phyloP scores from a whole-genome alignment of 2,797 vertebrate species.

The Sebastes nivosus region DNA sequence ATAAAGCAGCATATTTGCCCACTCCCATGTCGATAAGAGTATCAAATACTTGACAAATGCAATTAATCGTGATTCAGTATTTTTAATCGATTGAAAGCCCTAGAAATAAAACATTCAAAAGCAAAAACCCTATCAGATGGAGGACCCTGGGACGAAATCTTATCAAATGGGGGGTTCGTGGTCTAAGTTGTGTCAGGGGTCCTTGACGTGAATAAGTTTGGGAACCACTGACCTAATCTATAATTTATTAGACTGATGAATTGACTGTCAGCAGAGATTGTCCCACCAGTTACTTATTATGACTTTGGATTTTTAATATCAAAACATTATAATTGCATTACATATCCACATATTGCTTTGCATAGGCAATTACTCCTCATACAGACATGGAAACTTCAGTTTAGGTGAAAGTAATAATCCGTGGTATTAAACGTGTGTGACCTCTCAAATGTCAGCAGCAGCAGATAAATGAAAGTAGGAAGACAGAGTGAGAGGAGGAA shows the following conservation, averaged over 20 bases:
- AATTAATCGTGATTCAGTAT: fast-evolving
- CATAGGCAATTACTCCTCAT: neutral
- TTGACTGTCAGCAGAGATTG: neutral
- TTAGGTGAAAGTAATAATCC: neutral
- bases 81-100: no score
- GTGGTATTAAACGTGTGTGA: neutral
- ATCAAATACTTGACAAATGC: no score
- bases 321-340: neutral
- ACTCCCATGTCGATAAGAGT: no score
- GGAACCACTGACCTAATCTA: no score
- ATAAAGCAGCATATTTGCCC: no score
- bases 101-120: no score
- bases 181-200: no score
- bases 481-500: slow-evolving; percentile 26
- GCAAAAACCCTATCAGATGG: no score
- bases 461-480: slow-evolving; percentile 38
- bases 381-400: neutral
- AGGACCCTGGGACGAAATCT: no score
- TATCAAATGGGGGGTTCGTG: no score
- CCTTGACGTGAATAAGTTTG: no score
- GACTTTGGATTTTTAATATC: neutral
- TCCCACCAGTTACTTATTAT: neutral
- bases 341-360: neutral
- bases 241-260: no score
- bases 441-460: slow-evolving; percentile 17